These are phyloP conservation scores for Thera britannica DNA, from an alignment of 2,888 invertebrate species.

Conservation along the genomic window DNA sequence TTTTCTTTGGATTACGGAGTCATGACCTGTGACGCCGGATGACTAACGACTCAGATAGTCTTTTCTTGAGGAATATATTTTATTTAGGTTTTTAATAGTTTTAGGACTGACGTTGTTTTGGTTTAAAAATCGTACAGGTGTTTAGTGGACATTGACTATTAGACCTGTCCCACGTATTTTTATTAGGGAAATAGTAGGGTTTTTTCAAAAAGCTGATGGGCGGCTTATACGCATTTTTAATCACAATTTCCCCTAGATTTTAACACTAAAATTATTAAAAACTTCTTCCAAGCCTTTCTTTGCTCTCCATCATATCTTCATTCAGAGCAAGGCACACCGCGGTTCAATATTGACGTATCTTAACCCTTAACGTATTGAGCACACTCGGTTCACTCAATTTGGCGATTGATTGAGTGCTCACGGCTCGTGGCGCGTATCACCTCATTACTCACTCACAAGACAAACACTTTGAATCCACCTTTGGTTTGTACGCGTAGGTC, in stretches of 20 bases:
- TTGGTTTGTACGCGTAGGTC: background rate
- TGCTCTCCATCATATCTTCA: background rate
- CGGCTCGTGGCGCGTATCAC: constrained; percentile 23
- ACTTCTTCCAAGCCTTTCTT: background rate
- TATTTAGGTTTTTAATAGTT: background rate
- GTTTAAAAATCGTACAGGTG: no score
- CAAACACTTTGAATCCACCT: background rate
- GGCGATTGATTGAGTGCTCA: constrained; percentile 43
- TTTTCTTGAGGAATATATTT: no score
- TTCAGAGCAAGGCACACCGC: background rate
- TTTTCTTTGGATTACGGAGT: background rate
- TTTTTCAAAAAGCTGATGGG: no score
- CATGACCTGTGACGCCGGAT: background rate
- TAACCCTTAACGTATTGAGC: constrained; percentile 9
- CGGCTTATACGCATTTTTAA: no score
- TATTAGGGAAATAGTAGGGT: no score
- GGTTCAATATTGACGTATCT: constrained; percentile 18
- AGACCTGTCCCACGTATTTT: no score
- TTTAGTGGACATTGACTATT: no score
- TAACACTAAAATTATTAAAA: no score
- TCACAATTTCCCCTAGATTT: no score
- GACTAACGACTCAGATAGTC: background rate
- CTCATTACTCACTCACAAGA: constrained; percentile 31
- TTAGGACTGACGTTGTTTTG: no score
- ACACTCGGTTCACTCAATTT: constrained; percentile 36